Evolutionary conservation across 2,113 vertebrate species (phyloP).

Genomic region (Microcebus ravelobensis): DNA sequence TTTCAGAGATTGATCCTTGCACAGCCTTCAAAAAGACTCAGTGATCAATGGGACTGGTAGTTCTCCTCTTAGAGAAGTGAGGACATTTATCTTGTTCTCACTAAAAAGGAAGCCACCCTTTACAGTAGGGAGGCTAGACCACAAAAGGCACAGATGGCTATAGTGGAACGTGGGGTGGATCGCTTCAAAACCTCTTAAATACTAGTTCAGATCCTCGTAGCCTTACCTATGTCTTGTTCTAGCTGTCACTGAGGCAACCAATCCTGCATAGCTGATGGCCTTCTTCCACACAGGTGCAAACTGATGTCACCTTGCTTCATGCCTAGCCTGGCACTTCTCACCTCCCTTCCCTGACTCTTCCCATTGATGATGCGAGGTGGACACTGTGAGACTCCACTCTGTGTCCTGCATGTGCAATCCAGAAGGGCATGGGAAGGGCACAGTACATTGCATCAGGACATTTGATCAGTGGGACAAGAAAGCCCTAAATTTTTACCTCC

Average conservation of each 20-base stretch:
- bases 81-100: background rate
- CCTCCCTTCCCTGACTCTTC: background rate
- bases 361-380: background rate
- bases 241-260: background rate
- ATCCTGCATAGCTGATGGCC: rapidly evolving
- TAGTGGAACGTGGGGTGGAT: background rate
- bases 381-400: background rate
- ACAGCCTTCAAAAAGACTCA: background rate
- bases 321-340: background rate
- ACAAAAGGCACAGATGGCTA: background rate
- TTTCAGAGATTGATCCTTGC: background rate
- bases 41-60: background rate
- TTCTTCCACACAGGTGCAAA: background rate
- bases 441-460: rapidly evolving
- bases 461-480: background rate
- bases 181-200: background rate
- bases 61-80: background rate
- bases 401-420: background rate
- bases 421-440: background rate
- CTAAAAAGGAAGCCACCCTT: background rate
- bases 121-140: background rate
- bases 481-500: background rate
- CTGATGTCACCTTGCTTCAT: background rate
- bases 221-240: too few species aligned
- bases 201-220: background rate